Conservation (phyloP, 64 coral and sea anemone species). For the Montipora efflorescens region DNA sequence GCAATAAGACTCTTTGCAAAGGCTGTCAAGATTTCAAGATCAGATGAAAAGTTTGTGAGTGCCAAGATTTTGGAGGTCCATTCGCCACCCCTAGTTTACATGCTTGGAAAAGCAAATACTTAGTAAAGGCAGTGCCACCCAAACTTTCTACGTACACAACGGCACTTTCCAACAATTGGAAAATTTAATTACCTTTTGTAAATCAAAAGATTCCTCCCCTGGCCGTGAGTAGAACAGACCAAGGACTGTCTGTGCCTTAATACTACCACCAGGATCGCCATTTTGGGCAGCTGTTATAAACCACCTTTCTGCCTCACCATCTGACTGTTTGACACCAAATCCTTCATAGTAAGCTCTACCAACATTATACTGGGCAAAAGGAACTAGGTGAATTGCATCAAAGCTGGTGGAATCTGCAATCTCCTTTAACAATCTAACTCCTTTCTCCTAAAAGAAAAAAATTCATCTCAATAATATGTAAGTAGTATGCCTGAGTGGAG, state of each 20-base stretch:
- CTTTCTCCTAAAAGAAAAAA: slow-evolving; percentile 67
- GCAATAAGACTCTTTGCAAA: no score
- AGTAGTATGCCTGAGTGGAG: no score
- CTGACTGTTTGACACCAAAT: slow-evolving; percentile 88
- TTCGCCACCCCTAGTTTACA: no score
- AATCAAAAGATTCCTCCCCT: slow-evolving; percentile 80
- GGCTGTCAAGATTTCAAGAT: no score
- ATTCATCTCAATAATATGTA: neutral
- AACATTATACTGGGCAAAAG: slow-evolving; percentile 94
- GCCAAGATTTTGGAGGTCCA: no score
- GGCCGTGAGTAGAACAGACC: slow-evolving; percentile 96
- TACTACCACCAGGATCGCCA: slow-evolving; percentile 79
- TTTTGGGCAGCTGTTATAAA: slow-evolving; percentile 83
- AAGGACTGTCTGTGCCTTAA: slow-evolving; percentile 91
- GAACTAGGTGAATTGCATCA: slow-evolving; percentile 75
- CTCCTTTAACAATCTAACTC: slow-evolving; percentile 76
- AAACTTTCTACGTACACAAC: no score
- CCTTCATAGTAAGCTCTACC: slow-evolving; percentile 98
- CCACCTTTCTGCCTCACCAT: slow-evolving; percentile 79
- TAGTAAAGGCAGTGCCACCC: no score
- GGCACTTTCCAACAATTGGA: no score
- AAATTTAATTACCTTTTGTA: slow-evolving; percentile 66
- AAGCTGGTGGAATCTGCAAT: slow-evolving; percentile 65
- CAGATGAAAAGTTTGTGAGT: no score
- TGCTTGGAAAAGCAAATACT: no score